These are phyloP conservation scores for Pachycephus smyrnensis DNA, from an alignment of 2,888 invertebrate species.

Conservation along the genomic window DNA sequence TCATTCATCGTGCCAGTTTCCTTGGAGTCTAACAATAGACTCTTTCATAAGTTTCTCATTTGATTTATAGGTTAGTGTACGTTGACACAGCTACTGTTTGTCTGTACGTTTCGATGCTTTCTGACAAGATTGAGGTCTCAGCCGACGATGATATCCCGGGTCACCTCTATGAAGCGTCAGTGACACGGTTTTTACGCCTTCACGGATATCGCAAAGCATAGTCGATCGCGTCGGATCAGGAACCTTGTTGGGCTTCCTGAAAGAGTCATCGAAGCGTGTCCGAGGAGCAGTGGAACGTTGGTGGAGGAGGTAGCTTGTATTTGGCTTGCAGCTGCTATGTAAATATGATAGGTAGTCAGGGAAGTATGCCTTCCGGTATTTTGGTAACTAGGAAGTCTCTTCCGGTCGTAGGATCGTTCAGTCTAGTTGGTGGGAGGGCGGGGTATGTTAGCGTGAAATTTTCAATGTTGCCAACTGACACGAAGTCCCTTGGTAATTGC, in stretches of 20 bases:
- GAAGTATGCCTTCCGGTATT: neutral
- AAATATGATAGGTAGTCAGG: neutral
- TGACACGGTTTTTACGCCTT: neutral
- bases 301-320: neutral
- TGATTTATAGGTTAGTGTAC: neutral
- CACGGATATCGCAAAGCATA: neutral
- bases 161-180: neutral
- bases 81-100: neutral
- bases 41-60: neutral
- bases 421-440: neutral
- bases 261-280: neutral
- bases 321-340: neutral
- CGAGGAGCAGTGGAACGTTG: neutral
- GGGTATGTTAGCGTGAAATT: slow-evolving; percentile 22
- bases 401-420: neutral
- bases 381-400: neutral
- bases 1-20: neutral
- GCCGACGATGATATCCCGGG: neutral
- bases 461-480: slow-evolving; percentile 19
- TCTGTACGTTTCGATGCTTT: neutral
- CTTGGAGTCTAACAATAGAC: neutral
- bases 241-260: neutral
- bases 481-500: slow-evolving; percentile 33
- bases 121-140: neutral
- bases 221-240: neutral